Percentiles rank a stretch among this genome's conserved stretches.
These are phyloP conservation scores for Meiosimyza decipiens DNA, from an alignment of 2,888 invertebrate genomes.

Conservation along the genomic window DNA sequence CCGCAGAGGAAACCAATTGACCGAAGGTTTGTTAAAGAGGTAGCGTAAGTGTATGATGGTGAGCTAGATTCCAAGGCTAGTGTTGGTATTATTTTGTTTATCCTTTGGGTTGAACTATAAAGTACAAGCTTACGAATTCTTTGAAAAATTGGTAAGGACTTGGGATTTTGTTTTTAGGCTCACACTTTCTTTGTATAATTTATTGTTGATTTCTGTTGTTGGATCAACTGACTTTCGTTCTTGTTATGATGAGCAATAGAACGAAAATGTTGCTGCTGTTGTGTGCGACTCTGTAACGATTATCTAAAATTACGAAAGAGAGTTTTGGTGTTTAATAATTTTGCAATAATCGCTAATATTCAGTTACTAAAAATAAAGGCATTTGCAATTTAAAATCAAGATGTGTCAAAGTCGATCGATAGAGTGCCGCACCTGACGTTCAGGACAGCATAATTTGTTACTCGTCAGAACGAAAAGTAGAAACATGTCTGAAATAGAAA, in stretches of 20 bases:
- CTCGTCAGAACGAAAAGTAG: slow-evolving; percentile 58
- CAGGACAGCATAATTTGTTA: slow-evolving; percentile 61
- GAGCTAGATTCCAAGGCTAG: no score
- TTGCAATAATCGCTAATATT: slow-evolving; percentile 14
- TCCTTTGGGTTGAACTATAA: no score
- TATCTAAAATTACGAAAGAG: slow-evolving; percentile 51
- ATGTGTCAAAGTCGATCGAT: slow-evolving; percentile 47
- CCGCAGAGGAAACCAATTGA: no score
- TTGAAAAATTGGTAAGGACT: no score
- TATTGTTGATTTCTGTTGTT: slow-evolving; percentile 25
- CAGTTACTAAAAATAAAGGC: slow-evolving; percentile 7
- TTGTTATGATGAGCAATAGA: slow-evolving; percentile 62
- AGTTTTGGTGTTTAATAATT: slow-evolving; percentile 1
- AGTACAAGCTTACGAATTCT: no score
- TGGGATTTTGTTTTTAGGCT: slow-evolving; percentile 30
- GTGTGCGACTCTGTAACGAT: slow-evolving; percentile 49
- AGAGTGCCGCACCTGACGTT: slow-evolving; percentile 60
- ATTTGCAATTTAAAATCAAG: slow-evolving; percentile 35
- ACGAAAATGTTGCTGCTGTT: slow-evolving; percentile 48
- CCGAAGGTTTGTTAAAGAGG: no score
- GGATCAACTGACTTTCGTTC: slow-evolving; percentile 45
- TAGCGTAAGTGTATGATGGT: no score
- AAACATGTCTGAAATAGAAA: slow-evolving; percentile 64
- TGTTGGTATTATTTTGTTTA: no score
- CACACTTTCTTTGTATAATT: slow-evolving; percentile 38